phyloP scores from a whole-genome alignment of 2,888 invertebrate genomes.

The Saturnia japonica region DNA sequence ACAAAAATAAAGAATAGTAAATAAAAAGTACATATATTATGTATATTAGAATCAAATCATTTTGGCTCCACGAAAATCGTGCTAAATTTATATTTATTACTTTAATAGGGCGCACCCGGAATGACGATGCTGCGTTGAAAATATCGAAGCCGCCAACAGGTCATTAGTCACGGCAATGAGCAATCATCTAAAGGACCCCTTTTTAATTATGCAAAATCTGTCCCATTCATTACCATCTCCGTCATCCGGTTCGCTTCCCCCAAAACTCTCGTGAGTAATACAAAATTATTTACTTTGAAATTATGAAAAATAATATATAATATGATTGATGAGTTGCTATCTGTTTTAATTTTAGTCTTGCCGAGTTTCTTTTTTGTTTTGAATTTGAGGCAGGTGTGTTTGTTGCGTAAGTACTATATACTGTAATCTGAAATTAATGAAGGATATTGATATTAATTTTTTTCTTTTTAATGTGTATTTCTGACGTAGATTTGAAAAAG shows the following conservation, averaged over 20 bases:
- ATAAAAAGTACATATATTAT: neutral
- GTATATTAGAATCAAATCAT: neutral
- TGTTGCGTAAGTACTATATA: neutral
- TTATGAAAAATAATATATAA: slow-evolving; percentile 64
- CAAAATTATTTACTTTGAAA: slow-evolving; percentile 69
- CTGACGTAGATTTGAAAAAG: no score
- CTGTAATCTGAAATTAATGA: neutral
- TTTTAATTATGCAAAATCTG: slow-evolving; percentile 80
- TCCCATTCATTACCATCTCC: slow-evolving; percentile 61
- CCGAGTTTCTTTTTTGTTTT: slow-evolving; percentile 1
- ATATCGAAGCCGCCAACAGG: slow-evolving; percentile 20
- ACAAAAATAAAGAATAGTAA: neutral
- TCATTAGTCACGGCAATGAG: slow-evolving; percentile 74
- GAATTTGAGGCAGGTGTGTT: neutral
- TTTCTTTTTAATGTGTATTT: no score
- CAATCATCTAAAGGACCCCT: slow-evolving; percentile 70
- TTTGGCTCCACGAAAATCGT: neutral
- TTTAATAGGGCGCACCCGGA: slow-evolving; percentile 6
- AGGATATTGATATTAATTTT: no score
- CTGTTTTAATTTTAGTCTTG: slow-evolving; percentile 55
- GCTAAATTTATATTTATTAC: slow-evolving; percentile 14
- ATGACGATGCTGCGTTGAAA: slow-evolving; percentile 8
- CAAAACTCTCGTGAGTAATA: slow-evolving; percentile 29
- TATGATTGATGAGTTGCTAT: slow-evolving; percentile 63
- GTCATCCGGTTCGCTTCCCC: slow-evolving; percentile 26